Conservation (phyloP, 2,113 vertebrate genomes). For the Atractosteus spatula region DNA sequence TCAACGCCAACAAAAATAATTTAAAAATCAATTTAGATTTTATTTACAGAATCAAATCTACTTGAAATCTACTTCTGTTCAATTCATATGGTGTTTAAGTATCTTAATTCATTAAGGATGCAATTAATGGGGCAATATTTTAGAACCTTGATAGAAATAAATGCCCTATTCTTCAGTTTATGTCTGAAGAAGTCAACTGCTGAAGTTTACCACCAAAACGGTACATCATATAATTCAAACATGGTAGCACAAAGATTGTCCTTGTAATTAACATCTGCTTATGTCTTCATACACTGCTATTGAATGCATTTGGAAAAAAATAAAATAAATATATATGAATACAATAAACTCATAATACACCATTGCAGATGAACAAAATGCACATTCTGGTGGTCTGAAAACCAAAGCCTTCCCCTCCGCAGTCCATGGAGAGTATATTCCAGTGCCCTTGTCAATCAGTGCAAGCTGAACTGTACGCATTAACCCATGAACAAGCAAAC, state of each 20-base stretch:
- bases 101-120: too few relatives aligned
- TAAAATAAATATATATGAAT: slow-evolving; percentile 63
- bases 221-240: neutral
- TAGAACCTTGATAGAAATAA: too few relatives aligned
- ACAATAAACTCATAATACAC: slow-evolving; percentile 65
- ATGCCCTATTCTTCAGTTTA: too few relatives aligned
- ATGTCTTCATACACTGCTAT: slow-evolving; percentile 34
- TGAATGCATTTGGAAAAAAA: slow-evolving; percentile 39
- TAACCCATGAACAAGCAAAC: slow-evolving; percentile 3
- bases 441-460: slow-evolving; percentile 44
- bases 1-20: too few relatives aligned
- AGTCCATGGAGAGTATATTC: neutral
- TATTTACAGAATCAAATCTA: too few relatives aligned
- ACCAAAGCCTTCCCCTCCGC: neutral
- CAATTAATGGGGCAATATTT: too few relatives aligned
- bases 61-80: too few relatives aligned
- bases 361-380: slow-evolving; percentile 47
- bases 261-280: slow-evolving; percentile 65
- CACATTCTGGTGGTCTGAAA: slow-evolving; percentile 43
- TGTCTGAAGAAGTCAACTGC: too few relatives aligned
- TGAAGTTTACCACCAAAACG: too few relatives aligned
- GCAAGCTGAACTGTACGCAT: neutral
- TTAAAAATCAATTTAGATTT: too few relatives aligned
- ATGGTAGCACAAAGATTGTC: slow-evolving; percentile 31
- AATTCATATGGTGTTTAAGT: too few relatives aligned